phyloP scores from a whole-genome alignment of 2,797 vertebrate genomes.

The Ispidina picta region DNA sequence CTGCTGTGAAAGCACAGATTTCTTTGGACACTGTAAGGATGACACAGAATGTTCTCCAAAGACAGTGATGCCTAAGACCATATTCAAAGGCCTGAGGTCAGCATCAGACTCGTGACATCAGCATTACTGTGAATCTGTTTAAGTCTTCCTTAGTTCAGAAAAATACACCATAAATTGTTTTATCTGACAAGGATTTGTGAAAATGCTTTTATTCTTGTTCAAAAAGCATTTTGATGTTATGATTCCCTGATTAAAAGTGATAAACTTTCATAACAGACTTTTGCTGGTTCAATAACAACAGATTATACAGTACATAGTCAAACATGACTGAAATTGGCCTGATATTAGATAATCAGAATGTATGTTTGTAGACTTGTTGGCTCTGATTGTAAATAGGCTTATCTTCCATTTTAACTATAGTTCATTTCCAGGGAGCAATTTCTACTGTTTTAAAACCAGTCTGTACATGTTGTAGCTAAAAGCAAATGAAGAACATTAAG shows the following conservation, averaged over 20 bases:
- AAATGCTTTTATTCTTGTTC: not conserved
- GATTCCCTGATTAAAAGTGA: not conserved
- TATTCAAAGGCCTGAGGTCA: not conserved
- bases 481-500: not conserved
- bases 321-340: not conserved
- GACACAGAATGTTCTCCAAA: not conserved
- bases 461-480: constrained; percentile 35
- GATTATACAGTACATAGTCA: not conserved
- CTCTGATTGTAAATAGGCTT: constrained; percentile 23
- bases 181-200: not conserved
- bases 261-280: not conserved
- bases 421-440: constrained; percentile 33
- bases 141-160: not conserved
- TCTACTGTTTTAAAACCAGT: constrained; percentile 28
- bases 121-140: not conserved
- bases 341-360: not conserved
- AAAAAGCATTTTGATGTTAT: not conserved
- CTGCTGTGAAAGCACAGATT: not conserved
- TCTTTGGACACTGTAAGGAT: not conserved
- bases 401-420: constrained; percentile 28
- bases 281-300: constrained; percentile 13
- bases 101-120: not conserved
- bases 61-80: not conserved
- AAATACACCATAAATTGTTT: not conserved
- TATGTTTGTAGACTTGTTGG: constrained; percentile 23